Conservation (phyloP, 2,888 invertebrate species). For the Dysmachus trigonus region DNA sequence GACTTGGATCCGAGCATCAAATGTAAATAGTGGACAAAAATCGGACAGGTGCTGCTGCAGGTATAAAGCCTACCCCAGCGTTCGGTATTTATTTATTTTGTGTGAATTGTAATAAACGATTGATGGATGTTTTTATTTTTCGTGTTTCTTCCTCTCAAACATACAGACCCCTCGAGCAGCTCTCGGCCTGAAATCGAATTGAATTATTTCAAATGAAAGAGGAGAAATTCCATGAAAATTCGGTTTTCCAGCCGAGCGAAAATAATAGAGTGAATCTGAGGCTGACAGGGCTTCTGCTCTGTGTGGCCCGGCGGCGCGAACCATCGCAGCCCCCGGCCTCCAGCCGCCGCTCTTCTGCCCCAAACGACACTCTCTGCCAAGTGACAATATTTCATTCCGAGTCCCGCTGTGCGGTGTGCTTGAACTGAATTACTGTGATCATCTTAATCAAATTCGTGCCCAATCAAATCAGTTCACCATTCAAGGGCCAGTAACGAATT, state of each 20-base stretch:
- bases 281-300: neutral
- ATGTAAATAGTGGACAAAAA: conserved; percentile 19
- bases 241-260: neutral
- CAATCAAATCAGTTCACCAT: conserved; percentile 33
- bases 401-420: neutral
- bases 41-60: neutral
- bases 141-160: neutral
- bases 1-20: conserved; percentile 58
- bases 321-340: neutral
- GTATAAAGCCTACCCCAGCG: neutral
- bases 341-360: neutral
- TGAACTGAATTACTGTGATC: conserved; percentile 14
- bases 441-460: conserved; percentile 25
- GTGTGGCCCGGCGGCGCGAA: neutral
- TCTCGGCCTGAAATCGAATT: neutral
- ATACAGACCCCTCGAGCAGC: neutral
- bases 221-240: neutral
- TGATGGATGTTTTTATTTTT: neutral
- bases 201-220: neutral
- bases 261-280: neutral
- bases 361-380: neutral
- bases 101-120: neutral
- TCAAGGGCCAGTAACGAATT: conserved; percentile 13
- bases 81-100: neutral
- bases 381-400: neutral